Evolutionary conservation across 2,797 vertebrate species (phyloP), one percentile per base, ranked within the genome.

Genomic region (Lateolabrax maculatus): DNA sequence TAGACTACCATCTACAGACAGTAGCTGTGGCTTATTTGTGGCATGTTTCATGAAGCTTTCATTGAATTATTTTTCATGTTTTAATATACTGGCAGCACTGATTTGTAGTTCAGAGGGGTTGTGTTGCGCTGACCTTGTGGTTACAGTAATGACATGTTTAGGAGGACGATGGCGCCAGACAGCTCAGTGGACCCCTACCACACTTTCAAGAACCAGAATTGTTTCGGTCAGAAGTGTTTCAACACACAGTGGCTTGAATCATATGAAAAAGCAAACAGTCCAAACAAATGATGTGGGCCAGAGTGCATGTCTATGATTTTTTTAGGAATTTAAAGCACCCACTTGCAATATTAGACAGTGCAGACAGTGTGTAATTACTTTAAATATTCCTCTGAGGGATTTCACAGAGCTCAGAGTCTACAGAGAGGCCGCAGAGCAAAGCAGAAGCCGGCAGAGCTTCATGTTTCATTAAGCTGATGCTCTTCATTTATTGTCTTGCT

Each of bases 91-190:
- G 44, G 58, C 41, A 41, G 56, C 46, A 2, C n/a, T 75, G 71
- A 75, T 62, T 85, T 72, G 65, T 79, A 49, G 62, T 41, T 65
- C 46, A 62, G 68, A 31, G 39, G 37, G 69, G 71, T 39, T 67
- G 77, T 53, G 78, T 77, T 49, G 71, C 29, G 43, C 67, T 80
- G 93, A 89, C 95, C 93, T 87, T 94, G 95, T 71, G 94, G 95
- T 96, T 95, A 88, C 93, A 94, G 94, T 95, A 97, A 97, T 95
- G 88, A 92, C 92, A 96, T 85, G 88, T 95, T 97, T 81, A 93
- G 94, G 91, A 91, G 89, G 94, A 90, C 80, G 88, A 88, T 92
- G 95, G 96, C 94, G 94, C 96, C 96, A 91, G 95, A 92, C 95
- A 91, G 93, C 85, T 83, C 89, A 53, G 73, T 61, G 74, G 87